Evolutionary conservation across 2,888 invertebrate genomes (phyloP).

Genomic region (Argyra leucocephala): DNA sequence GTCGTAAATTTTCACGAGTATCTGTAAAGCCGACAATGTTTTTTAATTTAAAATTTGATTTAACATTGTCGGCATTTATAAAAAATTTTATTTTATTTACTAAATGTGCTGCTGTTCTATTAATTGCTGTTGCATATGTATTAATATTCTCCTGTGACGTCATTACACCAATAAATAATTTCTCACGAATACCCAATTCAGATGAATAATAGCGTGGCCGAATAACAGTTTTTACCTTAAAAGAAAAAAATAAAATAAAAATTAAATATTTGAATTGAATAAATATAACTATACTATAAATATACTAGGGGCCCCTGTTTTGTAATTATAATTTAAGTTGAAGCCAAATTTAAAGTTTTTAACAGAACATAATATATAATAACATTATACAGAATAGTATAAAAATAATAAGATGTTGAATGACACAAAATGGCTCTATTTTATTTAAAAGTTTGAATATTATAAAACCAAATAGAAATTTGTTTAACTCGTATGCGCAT

Average conservation of each 20-base stretch:
- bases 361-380: too few relatives aligned
- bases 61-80: conserved; percentile 51
- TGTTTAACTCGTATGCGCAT: too few relatives aligned
- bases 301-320: too few relatives aligned
- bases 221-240: conserved; percentile 52
- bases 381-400: too few relatives aligned
- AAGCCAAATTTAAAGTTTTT: too few relatives aligned
- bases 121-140: conserved; percentile 70
- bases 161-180: conserved; percentile 77
- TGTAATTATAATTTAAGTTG: too few relatives aligned
- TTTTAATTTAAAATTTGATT: conserved; percentile 49
- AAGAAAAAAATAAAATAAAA: conserved; percentile 22
- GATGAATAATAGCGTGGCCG: conserved; percentile 90
- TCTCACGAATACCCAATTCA: conserved; percentile 85
- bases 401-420: too few relatives aligned
- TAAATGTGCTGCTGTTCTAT: conserved; percentile 74
- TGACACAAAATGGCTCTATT: too few relatives aligned
- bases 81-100: conserved; percentile 78
- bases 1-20: conserved; percentile 61
- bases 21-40: conserved; percentile 84
- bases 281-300: too few relatives aligned
- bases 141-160: conserved; percentile 65
- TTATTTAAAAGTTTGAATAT: too few relatives aligned
- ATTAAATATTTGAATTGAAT: background rate
- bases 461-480: too few relatives aligned